These are phyloP conservation scores for Planococcus citri DNA, from an alignment of 1,140 invertebrate species.

Conservation along the genomic window DNA sequence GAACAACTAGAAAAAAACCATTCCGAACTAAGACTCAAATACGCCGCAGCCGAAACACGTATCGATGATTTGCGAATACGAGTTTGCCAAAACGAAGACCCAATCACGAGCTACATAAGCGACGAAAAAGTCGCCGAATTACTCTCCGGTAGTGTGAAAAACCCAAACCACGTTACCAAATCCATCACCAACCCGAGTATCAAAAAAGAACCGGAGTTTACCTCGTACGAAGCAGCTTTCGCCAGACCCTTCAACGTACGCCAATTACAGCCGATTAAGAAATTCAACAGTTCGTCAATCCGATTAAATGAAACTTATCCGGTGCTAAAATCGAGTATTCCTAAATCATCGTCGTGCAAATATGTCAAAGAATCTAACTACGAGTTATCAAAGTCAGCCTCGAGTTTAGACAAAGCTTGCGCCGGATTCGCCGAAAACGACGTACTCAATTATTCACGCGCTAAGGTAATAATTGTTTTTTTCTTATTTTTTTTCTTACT, in stretches of 20 bases:
- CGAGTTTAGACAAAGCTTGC: background rate
- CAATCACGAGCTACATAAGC: background rate
- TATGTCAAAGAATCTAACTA: background rate
- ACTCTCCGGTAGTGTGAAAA: background rate
- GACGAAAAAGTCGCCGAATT: slow-evolving; percentile 14
- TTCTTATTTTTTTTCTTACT: background rate
- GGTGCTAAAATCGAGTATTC: background rate
- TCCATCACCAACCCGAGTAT: background rate
- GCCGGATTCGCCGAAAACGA: background rate
- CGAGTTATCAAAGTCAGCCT: slow-evolving; percentile 9
- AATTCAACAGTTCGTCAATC: background rate
- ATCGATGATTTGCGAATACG: slow-evolving; percentile 4
- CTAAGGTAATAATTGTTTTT: background rate
- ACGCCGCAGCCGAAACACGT: background rate
- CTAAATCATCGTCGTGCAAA: background rate
- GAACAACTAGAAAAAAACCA: slow-evolving; percentile 7
- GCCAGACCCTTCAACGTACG: background rate
- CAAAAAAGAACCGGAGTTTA: background rate
- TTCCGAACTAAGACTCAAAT: background rate
- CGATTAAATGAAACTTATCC: background rate
- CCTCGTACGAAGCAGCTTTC: background rate
- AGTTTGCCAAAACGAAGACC: background rate
- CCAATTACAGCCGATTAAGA: background rate
- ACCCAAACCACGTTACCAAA: background rate
- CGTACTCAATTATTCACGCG: background rate